phyloP scores from a whole-genome alignment of 2,888 invertebrate species.

The Philonicus albiceps region DNA sequence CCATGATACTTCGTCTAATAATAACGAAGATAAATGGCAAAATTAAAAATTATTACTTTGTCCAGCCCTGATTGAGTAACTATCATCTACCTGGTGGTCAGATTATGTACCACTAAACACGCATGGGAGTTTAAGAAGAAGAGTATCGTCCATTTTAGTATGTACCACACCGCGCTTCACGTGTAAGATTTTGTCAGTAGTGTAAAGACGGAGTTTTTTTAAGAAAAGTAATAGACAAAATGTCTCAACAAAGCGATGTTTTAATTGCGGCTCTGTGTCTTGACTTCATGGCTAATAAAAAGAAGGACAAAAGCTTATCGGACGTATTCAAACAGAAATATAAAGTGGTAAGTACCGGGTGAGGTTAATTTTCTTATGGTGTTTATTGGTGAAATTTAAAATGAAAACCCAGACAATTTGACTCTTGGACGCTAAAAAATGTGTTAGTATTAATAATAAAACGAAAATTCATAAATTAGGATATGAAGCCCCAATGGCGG shows the following conservation, averaged over 20 bases:
- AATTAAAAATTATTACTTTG: background rate
- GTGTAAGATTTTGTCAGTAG: background rate
- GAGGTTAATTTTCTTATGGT: background rate
- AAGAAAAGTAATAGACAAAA: background rate
- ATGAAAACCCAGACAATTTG: background rate
- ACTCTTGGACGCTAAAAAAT: background rate
- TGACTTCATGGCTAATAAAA: slow-evolving; percentile 52
- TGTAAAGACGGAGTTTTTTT: background rate
- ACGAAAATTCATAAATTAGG: background rate
- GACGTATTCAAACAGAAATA: slow-evolving; percentile 74
- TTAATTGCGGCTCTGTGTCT: background rate
- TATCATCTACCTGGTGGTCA: background rate
- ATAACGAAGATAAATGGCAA: background rate
- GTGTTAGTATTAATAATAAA: background rate
- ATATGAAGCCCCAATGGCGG: slow-evolving; percentile 50
- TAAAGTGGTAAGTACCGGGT: slow-evolving; percentile 74
- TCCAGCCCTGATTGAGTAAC: background rate
- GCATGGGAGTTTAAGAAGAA: background rate
- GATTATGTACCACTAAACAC: background rate
- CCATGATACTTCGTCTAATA: background rate
- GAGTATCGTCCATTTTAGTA: background rate
- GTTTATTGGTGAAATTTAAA: background rate
- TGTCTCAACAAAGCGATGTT: background rate
- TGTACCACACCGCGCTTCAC: background rate
- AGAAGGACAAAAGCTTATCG: slow-evolving; percentile 72